Percentiles rank a stretch among this genome's conserved stretches.
These are phyloP conservation scores for Pollenia labialis DNA, from an alignment of 2,888 invertebrate species.

Conservation along the genomic window DNA sequence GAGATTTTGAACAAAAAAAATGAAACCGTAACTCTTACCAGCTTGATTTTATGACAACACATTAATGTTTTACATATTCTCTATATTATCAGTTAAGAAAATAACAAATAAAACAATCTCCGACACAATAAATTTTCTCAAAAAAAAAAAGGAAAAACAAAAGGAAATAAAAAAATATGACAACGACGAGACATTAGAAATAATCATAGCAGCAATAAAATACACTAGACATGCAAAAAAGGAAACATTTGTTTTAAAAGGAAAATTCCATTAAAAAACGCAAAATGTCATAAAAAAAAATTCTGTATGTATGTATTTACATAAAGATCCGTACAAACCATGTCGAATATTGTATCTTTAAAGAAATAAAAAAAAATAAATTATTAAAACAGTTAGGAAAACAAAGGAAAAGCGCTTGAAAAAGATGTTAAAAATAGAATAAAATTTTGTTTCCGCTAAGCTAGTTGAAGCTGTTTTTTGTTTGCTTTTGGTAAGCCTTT, in stretches of 20 bases:
- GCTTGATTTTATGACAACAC: slow-evolving; percentile 36
- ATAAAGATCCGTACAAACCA: background rate
- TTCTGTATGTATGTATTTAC: too few species aligned
- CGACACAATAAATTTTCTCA: slow-evolving; percentile 29
- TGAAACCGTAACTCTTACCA: slow-evolving; percentile 46
- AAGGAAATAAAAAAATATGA: slow-evolving; percentile 40
- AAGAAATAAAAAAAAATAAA: background rate
- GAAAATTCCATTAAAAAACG: slow-evolving; percentile 33
- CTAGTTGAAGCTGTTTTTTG: too few species aligned
- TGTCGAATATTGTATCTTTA: background rate
- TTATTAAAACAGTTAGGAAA: background rate
- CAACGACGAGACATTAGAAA: slow-evolving; percentile 55
- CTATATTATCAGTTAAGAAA: slow-evolving; percentile 12
- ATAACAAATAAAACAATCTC: slow-evolving; percentile 8
- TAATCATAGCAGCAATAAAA: slow-evolving; percentile 7
- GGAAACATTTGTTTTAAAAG: slow-evolving; percentile 42
- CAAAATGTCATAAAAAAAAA: slow-evolving; percentile 67
- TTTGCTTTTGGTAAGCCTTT: too few species aligned
- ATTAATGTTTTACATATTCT: slow-evolving; percentile 17
- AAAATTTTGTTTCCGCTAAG: slow-evolving; percentile 21
- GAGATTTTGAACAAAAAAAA: slow-evolving; percentile 6
- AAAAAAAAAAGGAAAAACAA: slow-evolving; percentile 47
- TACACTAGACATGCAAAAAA: slow-evolving; percentile 39
- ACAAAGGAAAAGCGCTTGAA: slow-evolving; percentile 13
- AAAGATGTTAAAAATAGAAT: slow-evolving; percentile 55